A percentile compares a stretch with the other conserved stretches of the same genome.
Evolutionary conservation across 2,113 vertebrate species (phyloP).

Genomic region (Grammomys dolichurus): DNA sequence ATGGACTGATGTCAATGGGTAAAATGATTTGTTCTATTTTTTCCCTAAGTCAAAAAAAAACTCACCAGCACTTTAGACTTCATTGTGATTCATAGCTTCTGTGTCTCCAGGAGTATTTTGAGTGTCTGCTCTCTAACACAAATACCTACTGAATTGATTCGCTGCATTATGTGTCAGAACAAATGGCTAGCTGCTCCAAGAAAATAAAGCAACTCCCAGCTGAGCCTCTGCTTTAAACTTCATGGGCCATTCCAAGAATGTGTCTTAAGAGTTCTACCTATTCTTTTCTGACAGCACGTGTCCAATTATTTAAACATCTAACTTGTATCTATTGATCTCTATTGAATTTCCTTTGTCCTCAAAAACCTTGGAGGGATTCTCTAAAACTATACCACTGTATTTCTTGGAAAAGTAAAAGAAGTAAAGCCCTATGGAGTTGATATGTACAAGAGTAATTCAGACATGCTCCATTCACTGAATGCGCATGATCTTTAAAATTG

Average conservation of each 20-base stretch:
- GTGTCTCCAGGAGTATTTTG: conserved; percentile 7
- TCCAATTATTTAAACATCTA: conserved; percentile 70
- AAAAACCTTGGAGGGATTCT: conserved; percentile 57
- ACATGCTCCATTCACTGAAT: not conserved
- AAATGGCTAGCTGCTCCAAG: conserved; percentile 55
- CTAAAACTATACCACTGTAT: not conserved
- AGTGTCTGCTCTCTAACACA: conserved; percentile 29
- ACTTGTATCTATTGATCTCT: conserved; percentile 70
- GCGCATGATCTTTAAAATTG: not conserved
- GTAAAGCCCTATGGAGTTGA: not conserved
- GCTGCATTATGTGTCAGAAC: conserved; percentile 50
- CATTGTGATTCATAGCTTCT: conserved; percentile 46
- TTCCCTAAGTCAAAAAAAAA: not conserved
- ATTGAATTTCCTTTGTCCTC: conserved; percentile 70
- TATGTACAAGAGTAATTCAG: conserved; percentile 3
- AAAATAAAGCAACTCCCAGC: conserved; percentile 68
- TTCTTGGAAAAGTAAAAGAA: conserved; percentile 28
- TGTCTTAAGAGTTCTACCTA: conserved; percentile 36
- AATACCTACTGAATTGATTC: conserved; percentile 60
- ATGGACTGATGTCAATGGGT: not conserved
- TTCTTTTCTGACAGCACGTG: conserved; percentile 59
- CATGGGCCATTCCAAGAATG: conserved; percentile 52
- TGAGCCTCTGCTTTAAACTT: conserved; percentile 28
- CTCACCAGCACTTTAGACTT: not conserved
- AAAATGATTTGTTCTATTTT: conserved; percentile 33